Evolutionary conservation across 64 coral and sea anemone species (phyloP).

Genomic region (Pachyseris speciosa): DNA sequence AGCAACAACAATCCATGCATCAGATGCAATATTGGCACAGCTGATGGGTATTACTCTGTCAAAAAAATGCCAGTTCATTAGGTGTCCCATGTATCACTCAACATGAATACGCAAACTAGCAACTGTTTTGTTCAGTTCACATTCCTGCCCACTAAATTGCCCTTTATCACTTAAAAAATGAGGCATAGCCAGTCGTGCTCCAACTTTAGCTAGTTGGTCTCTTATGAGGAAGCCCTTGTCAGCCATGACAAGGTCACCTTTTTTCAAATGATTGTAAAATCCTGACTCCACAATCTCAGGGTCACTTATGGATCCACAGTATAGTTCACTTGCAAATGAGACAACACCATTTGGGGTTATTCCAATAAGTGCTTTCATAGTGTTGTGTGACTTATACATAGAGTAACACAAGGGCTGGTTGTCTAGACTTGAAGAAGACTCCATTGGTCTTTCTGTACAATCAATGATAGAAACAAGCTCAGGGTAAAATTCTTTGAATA

Average conservation of each 20-base stretch:
- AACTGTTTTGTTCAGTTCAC: slow-evolving; percentile 60
- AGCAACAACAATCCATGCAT: too few relatives aligned
- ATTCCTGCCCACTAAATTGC: too few relatives aligned
- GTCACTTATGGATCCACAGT: slow-evolving; percentile 60
- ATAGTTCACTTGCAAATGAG: slow-evolving; percentile 50
- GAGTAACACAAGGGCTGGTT: too few relatives aligned
- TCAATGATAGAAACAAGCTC: slow-evolving; percentile 68
- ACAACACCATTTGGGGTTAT: too few relatives aligned
- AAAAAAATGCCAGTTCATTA: slow-evolving; percentile 58
- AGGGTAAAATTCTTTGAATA: too few relatives aligned
- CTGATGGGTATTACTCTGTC: slow-evolving; percentile 37
- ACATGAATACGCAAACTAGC: slow-evolving; percentile 36
- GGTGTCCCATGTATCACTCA: slow-evolving; percentile 45
- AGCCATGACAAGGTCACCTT: too few relatives aligned
- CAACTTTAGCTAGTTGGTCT: slow-evolving; percentile 33
- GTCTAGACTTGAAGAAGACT: slow-evolving; percentile 31
- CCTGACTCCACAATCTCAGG: too few relatives aligned
- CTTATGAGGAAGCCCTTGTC: slow-evolving; percentile 20
- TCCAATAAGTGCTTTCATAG: too few relatives aligned
- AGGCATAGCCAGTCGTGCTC: too few relatives aligned
- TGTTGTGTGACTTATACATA: too few relatives aligned
- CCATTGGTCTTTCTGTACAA: slow-evolving; percentile 57
- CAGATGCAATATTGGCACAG: slow-evolving; percentile 44
- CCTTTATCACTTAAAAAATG: too few relatives aligned
- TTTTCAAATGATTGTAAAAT: slow-evolving; percentile 29